These are phyloP conservation scores for Channallabes apus DNA, from an alignment of 2,797 vertebrate genomes.

Conservation along the genomic window DNA sequence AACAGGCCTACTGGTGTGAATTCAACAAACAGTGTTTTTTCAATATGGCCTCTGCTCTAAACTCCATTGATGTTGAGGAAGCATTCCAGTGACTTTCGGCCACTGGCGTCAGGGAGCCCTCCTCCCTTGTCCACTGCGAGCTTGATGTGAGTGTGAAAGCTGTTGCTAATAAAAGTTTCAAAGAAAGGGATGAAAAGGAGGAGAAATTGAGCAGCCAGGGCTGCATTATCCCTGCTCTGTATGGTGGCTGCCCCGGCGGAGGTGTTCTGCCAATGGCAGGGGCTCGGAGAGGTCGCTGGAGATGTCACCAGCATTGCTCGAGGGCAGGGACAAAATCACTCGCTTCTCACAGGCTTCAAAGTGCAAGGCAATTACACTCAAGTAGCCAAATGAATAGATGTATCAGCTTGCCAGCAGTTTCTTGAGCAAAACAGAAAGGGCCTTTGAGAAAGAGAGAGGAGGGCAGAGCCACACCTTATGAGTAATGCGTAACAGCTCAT, in stretches of 20 bases:
- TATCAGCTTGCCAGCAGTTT: conserved; percentile 67
- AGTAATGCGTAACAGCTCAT: conserved; percentile 59
- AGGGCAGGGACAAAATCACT: conserved; percentile 70
- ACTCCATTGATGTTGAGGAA: conserved; percentile 53
- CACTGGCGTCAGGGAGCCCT: conserved; percentile 55
- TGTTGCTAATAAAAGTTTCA: conserved; percentile 76
- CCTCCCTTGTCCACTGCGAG: conserved; percentile 53
- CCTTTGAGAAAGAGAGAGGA: conserved; percentile 58
- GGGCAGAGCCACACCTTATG: conserved; percentile 64
- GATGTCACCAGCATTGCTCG: conserved; percentile 65
- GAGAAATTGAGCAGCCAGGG: conserved; percentile 65
- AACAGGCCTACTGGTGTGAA: conserved; percentile 55
- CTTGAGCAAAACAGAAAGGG: conserved; percentile 66
- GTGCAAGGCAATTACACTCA: conserved; percentile 69
- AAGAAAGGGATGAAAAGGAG: conserved; percentile 71
- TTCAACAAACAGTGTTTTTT: conserved; percentile 54
- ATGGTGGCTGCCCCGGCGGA: conserved; percentile 61
- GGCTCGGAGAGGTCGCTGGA: conserved; percentile 56
- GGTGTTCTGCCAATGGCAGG: conserved; percentile 60
- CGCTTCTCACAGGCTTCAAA: conserved; percentile 74
- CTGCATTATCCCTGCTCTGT: conserved; percentile 67
- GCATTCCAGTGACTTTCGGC: conserved; percentile 54
- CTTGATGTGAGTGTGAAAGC: conserved; percentile 65
- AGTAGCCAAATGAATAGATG: conserved; percentile 67
- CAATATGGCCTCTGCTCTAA: conserved; percentile 50